phyloP scores from a whole-genome alignment of 2,888 invertebrate species.

The Eremobia ochroleuca region DNA sequence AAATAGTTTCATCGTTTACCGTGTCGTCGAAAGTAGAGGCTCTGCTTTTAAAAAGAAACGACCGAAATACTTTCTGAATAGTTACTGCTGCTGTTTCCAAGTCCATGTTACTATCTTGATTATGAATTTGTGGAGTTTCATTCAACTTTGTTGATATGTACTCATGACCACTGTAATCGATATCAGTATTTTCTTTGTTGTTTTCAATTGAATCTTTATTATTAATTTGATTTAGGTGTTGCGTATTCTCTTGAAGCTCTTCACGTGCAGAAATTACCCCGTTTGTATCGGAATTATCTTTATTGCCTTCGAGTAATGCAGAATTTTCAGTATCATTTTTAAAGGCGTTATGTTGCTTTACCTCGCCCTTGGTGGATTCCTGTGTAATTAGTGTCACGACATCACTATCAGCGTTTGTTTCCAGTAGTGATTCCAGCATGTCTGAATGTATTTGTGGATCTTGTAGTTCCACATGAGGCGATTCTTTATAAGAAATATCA shows the following conservation, averaged over 20 bases:
- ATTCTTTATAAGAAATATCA: constrained; percentile 35
- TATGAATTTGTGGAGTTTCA: constrained; percentile 38
- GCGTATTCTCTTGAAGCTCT: not conserved
- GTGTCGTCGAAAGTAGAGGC: constrained; percentile 85
- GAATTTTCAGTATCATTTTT: constrained; percentile 3
- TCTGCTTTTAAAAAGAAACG: constrained; percentile 87
- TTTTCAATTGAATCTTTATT: constrained; percentile 21
- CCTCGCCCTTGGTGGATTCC: constrained; percentile 30
- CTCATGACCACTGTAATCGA: constrained; percentile 15
- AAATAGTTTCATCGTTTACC: constrained; percentile 76
- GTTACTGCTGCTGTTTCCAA: constrained; percentile 90
- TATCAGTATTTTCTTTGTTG: constrained; percentile 7
- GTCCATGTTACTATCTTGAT: constrained; percentile 79
- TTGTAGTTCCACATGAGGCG: constrained; percentile 46
- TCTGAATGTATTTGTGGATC: constrained; percentile 35
- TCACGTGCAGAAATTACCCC: not conserved
- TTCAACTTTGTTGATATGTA: constrained; percentile 7
- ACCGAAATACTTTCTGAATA: constrained; percentile 91
- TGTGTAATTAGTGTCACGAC: constrained; percentile 51
- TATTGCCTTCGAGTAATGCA: constrained; percentile 10
- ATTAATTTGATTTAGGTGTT: constrained; percentile 16
- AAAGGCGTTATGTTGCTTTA: constrained; percentile 4
- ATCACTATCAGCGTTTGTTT: constrained; percentile 43
- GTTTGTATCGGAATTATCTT: constrained; percentile 3
- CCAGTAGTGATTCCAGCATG: constrained; percentile 29